These are phyloP conservation scores for Scaptomyza reducta DNA, from an alignment of 2,888 invertebrate species.

Conservation along the genomic window DNA sequence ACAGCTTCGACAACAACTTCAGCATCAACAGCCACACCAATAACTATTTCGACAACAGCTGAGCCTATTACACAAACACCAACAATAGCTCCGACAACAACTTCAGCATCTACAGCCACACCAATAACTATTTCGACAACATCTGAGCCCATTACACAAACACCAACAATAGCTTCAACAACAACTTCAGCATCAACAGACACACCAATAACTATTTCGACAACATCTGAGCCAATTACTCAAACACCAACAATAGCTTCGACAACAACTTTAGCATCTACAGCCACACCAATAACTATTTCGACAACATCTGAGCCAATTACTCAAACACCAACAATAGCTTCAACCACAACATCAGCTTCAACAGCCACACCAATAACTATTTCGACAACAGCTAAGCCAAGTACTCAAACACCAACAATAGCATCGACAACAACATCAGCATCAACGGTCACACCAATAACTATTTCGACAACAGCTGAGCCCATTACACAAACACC, in stretches of 20 bases:
- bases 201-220: background rate
- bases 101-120: background rate
- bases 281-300: background rate
- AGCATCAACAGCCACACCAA: background rate
- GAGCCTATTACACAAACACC: slow-evolving; percentile 1
- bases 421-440: too few relatives aligned
- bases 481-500: background rate
- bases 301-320: too few relatives aligned
- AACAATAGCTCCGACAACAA: slow-evolving; percentile 14
- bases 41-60: slow-evolving; percentile 12
- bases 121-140: slow-evolving; percentile 11
- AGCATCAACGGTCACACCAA: too few relatives aligned
- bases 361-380: too few relatives aligned
- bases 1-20: background rate
- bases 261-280: background rate
- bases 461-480: background rate
- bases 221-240: background rate
- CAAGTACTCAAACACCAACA: too few relatives aligned
- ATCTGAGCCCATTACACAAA: background rate
- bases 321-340: too few relatives aligned
- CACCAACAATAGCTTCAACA: slow-evolving; percentile 7
- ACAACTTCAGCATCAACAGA: background rate
- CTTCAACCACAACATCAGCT: too few relatives aligned
- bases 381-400: too few relatives aligned
- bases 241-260: slow-evolving; percentile 8